phyloP scores from a whole-genome alignment of 2,888 invertebrate genomes.

The Philopedon plagiatum region DNA sequence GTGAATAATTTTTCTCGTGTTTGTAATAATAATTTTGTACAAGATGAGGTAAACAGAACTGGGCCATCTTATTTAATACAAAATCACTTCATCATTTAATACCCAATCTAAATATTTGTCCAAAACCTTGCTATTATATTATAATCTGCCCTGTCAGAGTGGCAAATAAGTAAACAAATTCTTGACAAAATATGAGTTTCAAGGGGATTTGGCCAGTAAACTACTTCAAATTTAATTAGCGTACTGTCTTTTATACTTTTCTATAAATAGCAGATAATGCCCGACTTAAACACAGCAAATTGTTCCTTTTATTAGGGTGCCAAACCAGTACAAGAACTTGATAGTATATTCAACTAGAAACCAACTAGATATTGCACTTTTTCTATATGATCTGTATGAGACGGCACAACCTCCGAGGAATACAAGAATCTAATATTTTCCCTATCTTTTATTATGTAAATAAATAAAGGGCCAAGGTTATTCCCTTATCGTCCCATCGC shows the following conservation, averaged over 20 bases:
- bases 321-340: not conserved
- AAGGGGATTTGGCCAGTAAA: not conserved
- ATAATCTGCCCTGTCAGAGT: no score
- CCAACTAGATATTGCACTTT: not conserved
- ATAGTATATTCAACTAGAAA: no score
- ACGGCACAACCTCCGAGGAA: not conserved
- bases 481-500: slow-evolving; percentile 19
- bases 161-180: no score
- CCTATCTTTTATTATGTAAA: slow-evolving; percentile 30
- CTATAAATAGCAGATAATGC: slow-evolving; percentile 8
- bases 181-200: no score
- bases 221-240: not conserved
- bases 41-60: no score
- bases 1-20: no score
- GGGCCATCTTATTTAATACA: no score
- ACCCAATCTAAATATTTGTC: no score
- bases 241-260: not conserved
- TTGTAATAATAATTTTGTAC: no score
- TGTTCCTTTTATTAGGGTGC: not conserved
- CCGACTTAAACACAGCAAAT: not conserved
- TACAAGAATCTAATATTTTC: not conserved
- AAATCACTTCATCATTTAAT: no score
- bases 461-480: slow-evolving; percentile 41
- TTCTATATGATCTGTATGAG: not conserved
- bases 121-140: no score